Evolutionary conservation across 1,140 invertebrate species (phyloP), one percentile per base, ranked within the genome.

Genomic region (Nebria ingens): DNA sequence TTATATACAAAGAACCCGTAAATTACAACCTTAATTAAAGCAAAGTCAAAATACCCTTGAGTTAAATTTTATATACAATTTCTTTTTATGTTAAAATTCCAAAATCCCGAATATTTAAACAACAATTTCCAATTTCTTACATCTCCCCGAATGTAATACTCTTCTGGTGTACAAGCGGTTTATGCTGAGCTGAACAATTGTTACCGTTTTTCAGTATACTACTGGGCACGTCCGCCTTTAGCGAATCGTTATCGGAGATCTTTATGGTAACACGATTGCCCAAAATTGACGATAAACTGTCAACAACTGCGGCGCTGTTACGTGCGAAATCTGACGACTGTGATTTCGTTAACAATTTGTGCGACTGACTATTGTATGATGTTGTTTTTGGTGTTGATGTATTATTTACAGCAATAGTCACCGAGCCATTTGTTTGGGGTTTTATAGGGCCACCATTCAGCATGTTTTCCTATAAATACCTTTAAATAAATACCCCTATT

Each of bases 391-490:
- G n/a, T n/a, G n/a, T n/a, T n/a, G n/a, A n/a, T n/a, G 76, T 59
- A 64, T 65, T 63, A 73, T 73, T 57, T 64, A 73, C 57, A 67
- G 76, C 59, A 71, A 74, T 70, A 70, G 69, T 51, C 68, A 77
- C 65, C 67, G 71, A 63, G 70, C 68, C 65, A 72, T 76, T 68
- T 73, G 72, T 68, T 71, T 68, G 62, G 11, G 64, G 57, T 58
- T 64, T 65, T 34, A 65, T 68, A 58, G 62, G 61, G 11, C 62
- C 21, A 56, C 45, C 58, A 57, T 64, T 61, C 51, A 66, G 52
- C 19, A 70, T 56, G 71, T 68, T 77, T 74, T 76, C 77, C 72
- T 67, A 65, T 65, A 65, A n/a, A n/a, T n/a, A n/a, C n/a, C n/a
- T n/a, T n/a, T n/a, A n/a, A n/a, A n/a, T n/a, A n/a, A n/a, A n/a